Conservation (phyloP, 2,797 vertebrate genomes). For the Lagothrix lagotricha region DNA sequence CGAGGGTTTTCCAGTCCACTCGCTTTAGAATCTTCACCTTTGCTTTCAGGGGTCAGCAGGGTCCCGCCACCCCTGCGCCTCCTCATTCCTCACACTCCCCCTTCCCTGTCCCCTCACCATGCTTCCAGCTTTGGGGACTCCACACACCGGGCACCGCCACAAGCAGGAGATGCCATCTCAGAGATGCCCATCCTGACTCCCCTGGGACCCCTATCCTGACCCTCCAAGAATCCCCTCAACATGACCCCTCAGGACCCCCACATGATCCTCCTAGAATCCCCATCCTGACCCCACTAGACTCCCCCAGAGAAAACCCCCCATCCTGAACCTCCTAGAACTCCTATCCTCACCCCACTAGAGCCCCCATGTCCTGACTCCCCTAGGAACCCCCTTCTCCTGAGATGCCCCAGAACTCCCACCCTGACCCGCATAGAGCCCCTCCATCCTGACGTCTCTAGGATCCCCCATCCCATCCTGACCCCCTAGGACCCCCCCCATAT, state of each 20-base stretch:
- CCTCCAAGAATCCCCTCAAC: too few relatives aligned
- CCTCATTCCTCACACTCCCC: accelerated
- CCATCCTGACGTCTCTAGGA: background rate
- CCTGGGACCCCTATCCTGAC: background rate
- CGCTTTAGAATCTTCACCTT: background rate
- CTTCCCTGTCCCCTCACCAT: background rate
- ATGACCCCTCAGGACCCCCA: too few relatives aligned
- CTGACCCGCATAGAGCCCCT: background rate
- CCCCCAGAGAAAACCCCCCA: background rate
- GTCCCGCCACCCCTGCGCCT: accelerated
- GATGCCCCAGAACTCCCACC: too few relatives aligned
- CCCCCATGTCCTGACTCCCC: background rate
- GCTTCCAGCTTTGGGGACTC: background rate
- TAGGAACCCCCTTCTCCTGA: background rate
- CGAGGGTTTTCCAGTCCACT: background rate
- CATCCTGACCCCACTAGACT: background rate
- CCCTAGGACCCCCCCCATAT: too few relatives aligned
- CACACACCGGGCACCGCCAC: background rate
- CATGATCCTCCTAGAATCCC: too few relatives aligned
- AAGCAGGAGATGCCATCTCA: too few relatives aligned
- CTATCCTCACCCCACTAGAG: background rate
- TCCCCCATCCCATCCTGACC: background rate
- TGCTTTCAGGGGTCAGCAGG: background rate
- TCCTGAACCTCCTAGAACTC: background rate
- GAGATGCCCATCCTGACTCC: background rate